These are phyloP conservation scores for Harpegnathos saltator DNA, from an alignment of 1,140 invertebrate genomes.

Conservation along the genomic window DNA sequence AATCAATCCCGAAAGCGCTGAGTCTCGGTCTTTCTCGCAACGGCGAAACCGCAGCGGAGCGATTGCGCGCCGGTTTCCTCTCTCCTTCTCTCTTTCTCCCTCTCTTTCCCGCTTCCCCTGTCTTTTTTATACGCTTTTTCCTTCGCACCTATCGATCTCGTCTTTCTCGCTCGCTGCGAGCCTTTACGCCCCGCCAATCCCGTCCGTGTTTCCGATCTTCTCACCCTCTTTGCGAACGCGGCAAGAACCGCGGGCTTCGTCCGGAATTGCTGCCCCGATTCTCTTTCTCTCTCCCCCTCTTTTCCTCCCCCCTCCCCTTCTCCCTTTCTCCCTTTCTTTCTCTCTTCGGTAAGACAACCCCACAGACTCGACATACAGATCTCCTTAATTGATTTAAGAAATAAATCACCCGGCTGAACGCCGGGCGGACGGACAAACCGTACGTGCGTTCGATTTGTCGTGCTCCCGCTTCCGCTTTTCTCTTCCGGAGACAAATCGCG, in stretches of 20 bases:
- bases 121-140: constrained; percentile 47
- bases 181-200: constrained; percentile 63
- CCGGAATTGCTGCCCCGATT: constrained; percentile 46
- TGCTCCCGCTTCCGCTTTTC: constrained; percentile 45
- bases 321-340: constrained; percentile 7
- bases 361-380: constrained; percentile 52
- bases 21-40: constrained; percentile 52
- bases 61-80: constrained; percentile 32
- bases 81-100: neutral
- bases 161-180: constrained; percentile 41
- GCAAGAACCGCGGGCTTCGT: constrained; percentile 59
- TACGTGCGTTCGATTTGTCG: constrained; percentile 57
- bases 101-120: neutral
- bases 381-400: constrained; percentile 71
- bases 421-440: constrained; percentile 54
- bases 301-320: neutral
- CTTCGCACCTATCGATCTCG: constrained; percentile 48
- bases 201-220: constrained; percentile 62
- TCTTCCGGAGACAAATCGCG: constrained; percentile 53
- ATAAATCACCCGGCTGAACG: constrained; percentile 65
- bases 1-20: constrained; percentile 59
- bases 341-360: constrained; percentile 10
- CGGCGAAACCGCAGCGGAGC: constrained; percentile 42
- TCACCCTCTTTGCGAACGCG: constrained; percentile 58
- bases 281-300: constrained; percentile 10